Evolutionary conservation across 2,888 invertebrate species (phyloP).

Genomic region (Synanthedon myopaeformis): DNA sequence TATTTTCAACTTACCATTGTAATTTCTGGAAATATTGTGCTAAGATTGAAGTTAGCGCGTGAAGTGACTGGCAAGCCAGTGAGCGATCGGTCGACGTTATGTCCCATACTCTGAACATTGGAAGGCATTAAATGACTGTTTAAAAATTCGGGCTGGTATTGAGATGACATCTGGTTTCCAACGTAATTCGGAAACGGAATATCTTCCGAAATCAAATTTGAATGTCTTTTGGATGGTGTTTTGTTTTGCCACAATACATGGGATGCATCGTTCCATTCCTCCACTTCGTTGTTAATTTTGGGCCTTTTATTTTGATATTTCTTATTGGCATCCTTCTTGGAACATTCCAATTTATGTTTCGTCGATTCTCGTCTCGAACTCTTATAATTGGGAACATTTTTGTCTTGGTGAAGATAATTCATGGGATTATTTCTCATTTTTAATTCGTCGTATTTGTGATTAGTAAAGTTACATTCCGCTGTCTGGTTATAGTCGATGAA

Average conservation of each 20-base stretch:
- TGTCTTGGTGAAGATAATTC: conserved; percentile 38
- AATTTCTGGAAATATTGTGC: conserved; percentile 87
- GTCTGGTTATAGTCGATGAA: conserved; percentile 58
- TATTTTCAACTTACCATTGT: conserved; percentile 61
- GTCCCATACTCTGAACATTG: conserved; percentile 45
- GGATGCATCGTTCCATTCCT: conserved; percentile 52
- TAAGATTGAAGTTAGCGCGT: conserved; percentile 82
- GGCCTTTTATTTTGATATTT: conserved; percentile 55
- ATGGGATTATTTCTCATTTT: conserved; percentile 51
- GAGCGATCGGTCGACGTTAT: conserved; percentile 43
- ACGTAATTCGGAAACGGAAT: conserved; percentile 52
- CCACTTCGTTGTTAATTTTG: conserved; percentile 42
- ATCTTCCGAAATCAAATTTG: conserved; percentile 49
- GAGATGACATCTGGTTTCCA: conserved; percentile 50
- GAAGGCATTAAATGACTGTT: conserved; percentile 54
- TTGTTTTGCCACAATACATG: conserved; percentile 58
- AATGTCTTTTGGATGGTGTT: conserved; percentile 36
- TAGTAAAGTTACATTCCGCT: conserved; percentile 52
- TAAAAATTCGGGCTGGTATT: conserved; percentile 57
- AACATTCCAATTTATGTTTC: conserved; percentile 60
- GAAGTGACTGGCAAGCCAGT: conserved; percentile 51
- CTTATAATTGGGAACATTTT: conserved; percentile 40
- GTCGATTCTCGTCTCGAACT: conserved; percentile 48
- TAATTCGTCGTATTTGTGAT: conserved; percentile 56
- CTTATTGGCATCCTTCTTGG: conserved; percentile 57